Conservation (phyloP, 2,888 invertebrate species). For the Acleris literana region DNA sequence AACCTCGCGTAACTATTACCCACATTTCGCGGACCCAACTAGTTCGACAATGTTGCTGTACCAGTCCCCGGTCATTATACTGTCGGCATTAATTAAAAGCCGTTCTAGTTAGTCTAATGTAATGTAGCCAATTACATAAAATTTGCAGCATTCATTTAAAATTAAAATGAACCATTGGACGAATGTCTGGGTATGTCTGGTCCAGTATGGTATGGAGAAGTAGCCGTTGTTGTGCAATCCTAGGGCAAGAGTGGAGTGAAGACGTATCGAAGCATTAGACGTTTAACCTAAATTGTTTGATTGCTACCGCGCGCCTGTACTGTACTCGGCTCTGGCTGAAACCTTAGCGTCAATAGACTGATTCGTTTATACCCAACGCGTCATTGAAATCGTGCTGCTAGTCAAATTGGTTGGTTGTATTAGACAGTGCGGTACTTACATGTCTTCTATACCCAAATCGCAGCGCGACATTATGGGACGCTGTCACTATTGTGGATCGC, state of each 20-base stretch:
- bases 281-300: slow-evolving; percentile 77
- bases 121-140: slow-evolving; percentile 32
- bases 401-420: slow-evolving; percentile 20
- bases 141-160: slow-evolving; percentile 26
- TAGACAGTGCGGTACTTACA: slow-evolving; percentile 21
- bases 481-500: slow-evolving; percentile 7
- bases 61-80: slow-evolving; percentile 26
- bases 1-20: slow-evolving; percentile 28
- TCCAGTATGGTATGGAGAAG: slow-evolving; percentile 31
- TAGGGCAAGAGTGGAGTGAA: slow-evolving; percentile 44
- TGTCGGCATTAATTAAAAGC: slow-evolving; percentile 27
- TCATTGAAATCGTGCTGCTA: slow-evolving; percentile 28
- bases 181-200: slow-evolving; percentile 12
- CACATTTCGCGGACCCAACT: slow-evolving; percentile 29
- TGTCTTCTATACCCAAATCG: slow-evolving; percentile 2
- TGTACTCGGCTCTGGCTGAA: slow-evolving; percentile 26
- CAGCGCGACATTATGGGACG: slow-evolving; percentile 10
- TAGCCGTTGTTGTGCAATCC: slow-evolving; percentile 47
- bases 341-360: slow-evolving; percentile 35
- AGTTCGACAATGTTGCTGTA: slow-evolving; percentile 29
- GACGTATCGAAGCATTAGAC: slow-evolving; percentile 46
- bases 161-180: slow-evolving; percentile 25
- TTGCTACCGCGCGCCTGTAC: slow-evolving; percentile 54
- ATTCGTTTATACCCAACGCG: slow-evolving; percentile 25
- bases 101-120: slow-evolving; percentile 26